Conservation (phyloP, 1,140 invertebrate genomes). For the Procambarus clarkii region DNA sequence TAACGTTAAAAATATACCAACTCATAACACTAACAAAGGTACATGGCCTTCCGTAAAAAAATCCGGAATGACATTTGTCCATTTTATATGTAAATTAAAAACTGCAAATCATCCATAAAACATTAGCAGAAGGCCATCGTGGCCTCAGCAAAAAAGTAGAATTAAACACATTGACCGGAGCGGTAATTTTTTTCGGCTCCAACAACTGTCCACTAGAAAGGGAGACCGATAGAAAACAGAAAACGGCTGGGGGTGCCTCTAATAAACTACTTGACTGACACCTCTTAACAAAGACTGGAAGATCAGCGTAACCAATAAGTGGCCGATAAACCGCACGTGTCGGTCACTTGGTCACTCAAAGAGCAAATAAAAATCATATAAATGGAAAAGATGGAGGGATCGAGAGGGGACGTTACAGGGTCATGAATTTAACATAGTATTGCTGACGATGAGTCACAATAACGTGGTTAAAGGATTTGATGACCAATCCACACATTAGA, state of each 20-base stretch:
- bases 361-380: neutral
- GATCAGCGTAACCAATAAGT: neutral
- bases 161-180: too few species aligned
- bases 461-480: too few species aligned
- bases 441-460: neutral
- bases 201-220: neutral
- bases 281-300: neutral
- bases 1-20: too few species aligned
- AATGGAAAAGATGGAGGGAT: neutral
- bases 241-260: neutral
- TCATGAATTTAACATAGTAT: neutral
- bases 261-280: neutral
- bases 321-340: slow-evolving; percentile 4
- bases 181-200: too few species aligned
- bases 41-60: too few species aligned
- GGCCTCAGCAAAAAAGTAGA: too few species aligned
- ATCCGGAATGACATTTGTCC: too few species aligned
- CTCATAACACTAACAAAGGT: too few species aligned
- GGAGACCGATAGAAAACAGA: neutral
- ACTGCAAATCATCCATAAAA: too few species aligned
- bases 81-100: too few species aligned
- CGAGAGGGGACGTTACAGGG: neutral
- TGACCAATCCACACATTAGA: too few species aligned
- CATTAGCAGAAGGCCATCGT: too few species aligned
- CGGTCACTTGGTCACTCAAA: neutral